Percentiles rank a stretch among this genome's conserved stretches.
These are phyloP conservation scores for Penaeus japonicus DNA, from an alignment of 1,140 invertebrate species.

Conservation along the genomic window DNA sequence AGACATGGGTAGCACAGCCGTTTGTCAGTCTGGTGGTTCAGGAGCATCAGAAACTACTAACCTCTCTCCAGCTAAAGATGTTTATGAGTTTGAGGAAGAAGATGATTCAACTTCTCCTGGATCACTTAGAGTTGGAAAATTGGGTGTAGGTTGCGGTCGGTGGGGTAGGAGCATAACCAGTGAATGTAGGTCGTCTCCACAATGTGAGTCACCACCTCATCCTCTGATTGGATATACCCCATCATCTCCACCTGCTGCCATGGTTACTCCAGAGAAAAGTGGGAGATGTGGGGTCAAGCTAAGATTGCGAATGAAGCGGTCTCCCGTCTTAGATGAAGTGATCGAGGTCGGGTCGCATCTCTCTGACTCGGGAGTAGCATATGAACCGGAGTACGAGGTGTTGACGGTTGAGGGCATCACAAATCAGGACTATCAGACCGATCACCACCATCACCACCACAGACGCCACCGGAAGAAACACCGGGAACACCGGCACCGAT, in stretches of 20 bases:
- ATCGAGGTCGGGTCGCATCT: constrained; percentile 77
- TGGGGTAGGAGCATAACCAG: constrained; percentile 53
- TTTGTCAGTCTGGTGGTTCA: constrained; percentile 7
- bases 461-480: constrained; percentile 36
- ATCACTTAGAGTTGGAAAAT: constrained; percentile 60
- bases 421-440: constrained; percentile 37
- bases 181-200: constrained; percentile 40
- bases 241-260: constrained; percentile 22
- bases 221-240: constrained; percentile 33
- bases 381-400: constrained; percentile 82
- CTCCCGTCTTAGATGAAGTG: constrained; percentile 83
- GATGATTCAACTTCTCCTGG: constrained; percentile 44
- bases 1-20: constrained; percentile 31
- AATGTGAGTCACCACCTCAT: constrained; percentile 49
- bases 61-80: constrained; percentile 48
- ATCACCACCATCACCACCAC: constrained; percentile 45
- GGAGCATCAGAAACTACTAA: constrained; percentile 1
- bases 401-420: constrained; percentile 78
- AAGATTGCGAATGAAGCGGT: constrained; percentile 84
- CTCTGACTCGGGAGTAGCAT: constrained; percentile 62
- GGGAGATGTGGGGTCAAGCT: constrained; percentile 72
- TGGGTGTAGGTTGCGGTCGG: constrained; percentile 60
- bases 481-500: constrained; percentile 32
- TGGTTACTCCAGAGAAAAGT: constrained; percentile 68
- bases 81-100: constrained; percentile 56